These are phyloP conservation scores for Aphidius colemani DNA, from an alignment of 2,888 invertebrate species.

Conservation along the genomic window DNA sequence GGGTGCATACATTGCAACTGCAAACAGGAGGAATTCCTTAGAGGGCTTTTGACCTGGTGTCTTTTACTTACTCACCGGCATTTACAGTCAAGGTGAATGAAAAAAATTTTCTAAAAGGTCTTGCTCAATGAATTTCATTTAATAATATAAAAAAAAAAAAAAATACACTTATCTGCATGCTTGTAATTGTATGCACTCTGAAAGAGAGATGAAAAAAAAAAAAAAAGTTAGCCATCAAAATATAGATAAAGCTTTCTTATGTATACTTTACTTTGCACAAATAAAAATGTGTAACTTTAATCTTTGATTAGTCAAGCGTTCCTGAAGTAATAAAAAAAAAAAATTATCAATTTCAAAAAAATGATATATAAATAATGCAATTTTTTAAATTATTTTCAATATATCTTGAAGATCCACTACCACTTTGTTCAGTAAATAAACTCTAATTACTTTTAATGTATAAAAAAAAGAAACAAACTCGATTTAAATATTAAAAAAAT, in stretches of 20 bases:
- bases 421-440: slow-evolving; percentile 53
- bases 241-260: slow-evolving; percentile 8
- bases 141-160: neutral
- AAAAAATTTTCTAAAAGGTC: slow-evolving; percentile 1
- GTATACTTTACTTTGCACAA: slow-evolving; percentile 11
- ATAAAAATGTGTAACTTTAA: slow-evolving; percentile 19
- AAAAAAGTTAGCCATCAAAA: neutral
- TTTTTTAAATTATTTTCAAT: too few relatives aligned
- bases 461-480: neutral
- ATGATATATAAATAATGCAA: neutral
- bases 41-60: slow-evolving; percentile 19
- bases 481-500: neutral
- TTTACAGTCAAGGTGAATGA: slow-evolving; percentile 23
- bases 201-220: too few relatives aligned
- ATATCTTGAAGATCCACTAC: slow-evolving; percentile 17
- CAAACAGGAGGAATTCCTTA: slow-evolving; percentile 41
- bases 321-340: slow-evolving; percentile 13
- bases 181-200: too few relatives aligned
- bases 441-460: slow-evolving; percentile 49
- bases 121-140: slow-evolving; percentile 13
- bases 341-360: slow-evolving; percentile 2
- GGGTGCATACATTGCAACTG: slow-evolving; percentile 56
- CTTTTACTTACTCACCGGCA: slow-evolving; percentile 26
- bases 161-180: too few relatives aligned
- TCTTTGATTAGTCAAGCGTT: neutral